Base-by-base conservation (phyloP, 2,888 invertebrate genomes). In the Bellardia pandia region DNA sequence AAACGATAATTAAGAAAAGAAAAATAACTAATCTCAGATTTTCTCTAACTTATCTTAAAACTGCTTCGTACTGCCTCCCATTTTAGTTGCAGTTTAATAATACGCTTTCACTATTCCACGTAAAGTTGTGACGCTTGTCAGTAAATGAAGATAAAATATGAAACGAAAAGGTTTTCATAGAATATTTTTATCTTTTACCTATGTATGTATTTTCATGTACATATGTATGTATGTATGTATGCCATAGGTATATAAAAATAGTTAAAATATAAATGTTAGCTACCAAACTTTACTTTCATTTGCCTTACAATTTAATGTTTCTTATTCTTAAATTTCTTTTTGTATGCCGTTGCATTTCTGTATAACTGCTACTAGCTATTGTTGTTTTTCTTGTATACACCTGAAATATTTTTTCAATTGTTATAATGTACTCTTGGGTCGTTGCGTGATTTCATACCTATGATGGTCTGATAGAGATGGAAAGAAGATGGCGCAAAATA, bases 361-460 rank as follows among this genome's bases (percentile, higher is more conserved):
- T 48, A 11, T 23, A 51, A 53, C 69, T 37, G 23, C 8, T 16
- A 16, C 30, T 53, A 58, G 3, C 23, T 33, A 42, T 76, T 77
- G 66, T 68, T 75, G 45, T 78, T 81, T 86, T 68, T 9, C 60
- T n/a, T 64, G 71, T 64, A 74, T 77, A 48, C 48, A 51, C 48
- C 37, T 84, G 45, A 72, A 87, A 58, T 13, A 62, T 58, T 69
- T 77, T 83, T 86, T 77, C 83, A 86, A 83, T 88, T 86, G 88
- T 83, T 83, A 80, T 86, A 88, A 88, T 88, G 83, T 72, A 86
- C 85, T 86, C 79, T 66, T 45, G 85, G 85, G 75, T 88, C 75
- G 75, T 83, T 78, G 79, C 79, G 71, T 83, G 88, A 87, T 85
- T 87, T 85, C 51, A 69, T 75, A 84, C 66, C 68, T 66, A 42